Percentiles rank a stretch among this genome's conserved stretches.
phyloP scores from a whole-genome alignment of 2,797 vertebrate genomes.

The Babyrousa celebensis region DNA sequence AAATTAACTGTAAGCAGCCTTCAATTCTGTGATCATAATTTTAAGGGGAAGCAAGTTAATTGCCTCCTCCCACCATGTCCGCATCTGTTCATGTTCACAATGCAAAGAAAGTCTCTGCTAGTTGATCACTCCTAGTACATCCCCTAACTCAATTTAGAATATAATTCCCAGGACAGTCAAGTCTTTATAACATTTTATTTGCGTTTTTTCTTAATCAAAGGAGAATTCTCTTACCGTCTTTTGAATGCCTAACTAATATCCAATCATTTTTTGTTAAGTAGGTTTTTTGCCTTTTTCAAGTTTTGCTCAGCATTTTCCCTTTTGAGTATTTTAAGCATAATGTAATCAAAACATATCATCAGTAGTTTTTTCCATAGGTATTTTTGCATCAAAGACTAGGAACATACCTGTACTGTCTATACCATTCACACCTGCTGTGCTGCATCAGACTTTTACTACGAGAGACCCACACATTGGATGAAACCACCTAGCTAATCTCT shows the following conservation, averaged over 20 bases:
- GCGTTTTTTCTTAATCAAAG: conserved; percentile 55
- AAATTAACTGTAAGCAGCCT: not conserved
- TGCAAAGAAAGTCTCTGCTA: not conserved
- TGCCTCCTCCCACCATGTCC: not conserved
- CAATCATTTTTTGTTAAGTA: not conserved
- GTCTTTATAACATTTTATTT: not conserved
- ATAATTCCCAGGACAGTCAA: not conserved
- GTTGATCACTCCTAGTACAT: not conserved
- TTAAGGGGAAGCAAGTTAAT: conserved; percentile 56
- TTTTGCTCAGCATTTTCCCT: conserved; percentile 43
- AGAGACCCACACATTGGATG: not conserved
- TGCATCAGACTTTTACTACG: not conserved
- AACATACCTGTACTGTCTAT: not conserved
- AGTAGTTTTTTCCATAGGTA: not conserved
- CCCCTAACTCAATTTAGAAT: not conserved
- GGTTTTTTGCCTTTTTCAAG: not conserved
- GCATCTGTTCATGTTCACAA: not conserved
- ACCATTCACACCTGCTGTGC: not conserved
- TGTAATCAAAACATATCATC: not conserved
- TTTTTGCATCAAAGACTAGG: conserved; percentile 18
- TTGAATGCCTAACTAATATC: conserved; percentile 21
- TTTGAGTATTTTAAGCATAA: conserved; percentile 54
- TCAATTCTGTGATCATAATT: conserved; percentile 54
- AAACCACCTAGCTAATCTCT: not conserved
- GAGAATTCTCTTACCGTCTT: conserved; percentile 6